Percentiles rank a stretch among this genome's conserved stretches.
These are phyloP conservation scores for Pocillopora grandis DNA, from an alignment of 92 coral and sea anemone genomes.

Conservation along the genomic window DNA sequence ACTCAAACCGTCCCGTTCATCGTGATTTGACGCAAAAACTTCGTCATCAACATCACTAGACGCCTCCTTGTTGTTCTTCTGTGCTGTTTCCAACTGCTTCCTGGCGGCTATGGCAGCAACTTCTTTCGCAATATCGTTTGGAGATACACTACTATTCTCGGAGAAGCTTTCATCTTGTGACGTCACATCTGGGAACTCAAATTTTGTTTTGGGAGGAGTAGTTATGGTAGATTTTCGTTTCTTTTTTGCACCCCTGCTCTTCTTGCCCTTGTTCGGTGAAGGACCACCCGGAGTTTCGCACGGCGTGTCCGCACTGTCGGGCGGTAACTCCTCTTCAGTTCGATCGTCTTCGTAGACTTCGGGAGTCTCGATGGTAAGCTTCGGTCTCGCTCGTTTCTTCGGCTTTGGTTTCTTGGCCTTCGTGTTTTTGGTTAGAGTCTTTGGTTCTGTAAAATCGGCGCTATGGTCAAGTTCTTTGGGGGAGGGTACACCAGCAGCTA, in stretches of 20 bases:
- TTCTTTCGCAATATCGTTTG: slow-evolving; percentile 61
- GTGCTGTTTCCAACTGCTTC: slow-evolving; percentile 40
- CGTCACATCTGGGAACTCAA: slow-evolving; percentile 59
- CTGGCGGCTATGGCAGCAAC: slow-evolving; percentile 55
- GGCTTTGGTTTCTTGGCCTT: slow-evolving; percentile 55
- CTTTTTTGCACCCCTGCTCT: slow-evolving; percentile 71
- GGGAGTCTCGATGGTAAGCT: slow-evolving; percentile 39
- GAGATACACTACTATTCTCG: slow-evolving; percentile 46
- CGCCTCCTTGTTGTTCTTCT: slow-evolving; percentile 48
- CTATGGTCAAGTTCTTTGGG: slow-evolving; percentile 32
- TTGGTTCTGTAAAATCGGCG: slow-evolving; percentile 24
- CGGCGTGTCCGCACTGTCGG: slow-evolving; percentile 31
- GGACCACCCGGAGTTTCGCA: slow-evolving; percentile 52
- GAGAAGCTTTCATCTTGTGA: slow-evolving; percentile 40
- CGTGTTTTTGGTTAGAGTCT: slow-evolving; percentile 14
- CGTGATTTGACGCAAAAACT: slow-evolving; percentile 60
- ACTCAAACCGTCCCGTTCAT: slow-evolving; percentile 72
- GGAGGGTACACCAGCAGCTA: slow-evolving; percentile 46
- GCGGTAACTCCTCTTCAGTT: slow-evolving; percentile 35
- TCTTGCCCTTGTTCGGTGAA: slow-evolving; percentile 66
- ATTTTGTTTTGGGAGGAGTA: slow-evolving; percentile 56
- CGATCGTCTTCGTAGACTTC: slow-evolving; percentile 45
- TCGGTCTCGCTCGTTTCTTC: slow-evolving; percentile 66
- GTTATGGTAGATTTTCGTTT: slow-evolving; percentile 45
- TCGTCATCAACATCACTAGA: slow-evolving; percentile 74